phyloP scores from a whole-genome alignment of 2,797 vertebrate species.

The Apodemus agrarius region DNA sequence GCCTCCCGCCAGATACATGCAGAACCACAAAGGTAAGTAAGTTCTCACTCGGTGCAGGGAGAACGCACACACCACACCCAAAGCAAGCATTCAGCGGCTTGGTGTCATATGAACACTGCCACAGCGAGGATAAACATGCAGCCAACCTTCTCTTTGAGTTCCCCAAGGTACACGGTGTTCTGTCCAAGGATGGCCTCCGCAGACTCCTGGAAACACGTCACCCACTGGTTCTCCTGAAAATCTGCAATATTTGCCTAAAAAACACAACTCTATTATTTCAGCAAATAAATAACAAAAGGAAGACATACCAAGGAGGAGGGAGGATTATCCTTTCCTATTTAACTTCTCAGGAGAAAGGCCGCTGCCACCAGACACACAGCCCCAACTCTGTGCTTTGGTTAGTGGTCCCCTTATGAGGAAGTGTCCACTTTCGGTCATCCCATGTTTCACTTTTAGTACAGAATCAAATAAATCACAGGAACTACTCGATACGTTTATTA shows the following conservation, averaged over 20 bases:
- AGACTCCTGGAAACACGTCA: slow-evolving; percentile 97
- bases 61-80: not conserved
- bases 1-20: not conserved
- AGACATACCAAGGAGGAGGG: not conserved
- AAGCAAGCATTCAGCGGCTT: not conserved
- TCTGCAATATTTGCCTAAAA: slow-evolving; percentile 96
- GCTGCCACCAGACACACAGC: not conserved
- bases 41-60: not conserved
- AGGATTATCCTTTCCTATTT: not conserved
- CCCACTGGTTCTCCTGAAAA: slow-evolving; percentile 96
- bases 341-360: not conserved
- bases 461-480: not conserved
- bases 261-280: slow-evolving; percentile 56
- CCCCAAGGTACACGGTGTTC: slow-evolving; percentile 93
- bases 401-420: not conserved
- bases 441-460: not conserved
- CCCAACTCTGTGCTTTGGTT: not conserved
- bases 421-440: not conserved
- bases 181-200: slow-evolving; percentile 97
- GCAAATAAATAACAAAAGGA: slow-evolving; percentile 55
- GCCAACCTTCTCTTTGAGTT: slow-evolving; percentile 95
- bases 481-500: not conserved
- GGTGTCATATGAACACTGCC: not conserved
- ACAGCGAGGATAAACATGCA: not conserved
- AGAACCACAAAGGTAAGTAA: not conserved